phyloP scores from a whole-genome alignment of 2,797 vertebrate species.

The Pseudomugil tenellus region DNA sequence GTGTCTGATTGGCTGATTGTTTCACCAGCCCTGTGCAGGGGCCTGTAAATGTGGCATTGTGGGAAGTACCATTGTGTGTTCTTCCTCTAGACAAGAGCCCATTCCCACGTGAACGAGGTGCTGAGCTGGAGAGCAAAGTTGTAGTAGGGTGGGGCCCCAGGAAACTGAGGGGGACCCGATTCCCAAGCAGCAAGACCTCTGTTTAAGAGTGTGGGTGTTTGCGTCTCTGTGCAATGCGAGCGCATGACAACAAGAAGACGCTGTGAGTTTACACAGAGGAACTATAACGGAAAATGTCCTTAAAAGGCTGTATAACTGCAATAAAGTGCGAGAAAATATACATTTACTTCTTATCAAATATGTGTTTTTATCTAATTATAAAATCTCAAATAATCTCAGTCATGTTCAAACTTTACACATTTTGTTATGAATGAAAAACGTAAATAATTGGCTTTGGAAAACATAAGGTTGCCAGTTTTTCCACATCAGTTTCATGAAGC shows the following conservation, averaged over 20 bases:
- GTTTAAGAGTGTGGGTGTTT: slow-evolving; percentile 49
- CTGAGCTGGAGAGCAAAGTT: slow-evolving; percentile 82
- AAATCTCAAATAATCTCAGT: no score
- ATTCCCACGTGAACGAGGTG: slow-evolving; percentile 99
- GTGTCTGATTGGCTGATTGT: slow-evolving; percentile 98
- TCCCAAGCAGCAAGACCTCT: slow-evolving; percentile 75
- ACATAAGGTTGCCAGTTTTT: background rate
- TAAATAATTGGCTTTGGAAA: no score
- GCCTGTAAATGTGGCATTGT: slow-evolving; percentile 90
- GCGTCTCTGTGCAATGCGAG: slow-evolving; percentile 38
- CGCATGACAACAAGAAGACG: background rate
- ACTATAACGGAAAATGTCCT: background rate
- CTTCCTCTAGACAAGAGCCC: slow-evolving; percentile 91
- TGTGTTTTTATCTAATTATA: no score
- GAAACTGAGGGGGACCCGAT: slow-evolving; percentile 87
- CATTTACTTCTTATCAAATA: no score
- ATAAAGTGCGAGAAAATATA: background rate
- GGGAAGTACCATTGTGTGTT: slow-evolving; percentile 99
- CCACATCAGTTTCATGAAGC: background rate
- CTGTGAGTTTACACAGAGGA: background rate
- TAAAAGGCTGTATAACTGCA: background rate
- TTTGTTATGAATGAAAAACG: no score
- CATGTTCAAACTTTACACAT: no score
- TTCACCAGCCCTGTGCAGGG: slow-evolving; percentile 87
- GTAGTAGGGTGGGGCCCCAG: slow-evolving; percentile 77